Base-by-base conservation (phyloP, 1,140 invertebrate genomes). In the Panagrolaimus sp. region DNA sequence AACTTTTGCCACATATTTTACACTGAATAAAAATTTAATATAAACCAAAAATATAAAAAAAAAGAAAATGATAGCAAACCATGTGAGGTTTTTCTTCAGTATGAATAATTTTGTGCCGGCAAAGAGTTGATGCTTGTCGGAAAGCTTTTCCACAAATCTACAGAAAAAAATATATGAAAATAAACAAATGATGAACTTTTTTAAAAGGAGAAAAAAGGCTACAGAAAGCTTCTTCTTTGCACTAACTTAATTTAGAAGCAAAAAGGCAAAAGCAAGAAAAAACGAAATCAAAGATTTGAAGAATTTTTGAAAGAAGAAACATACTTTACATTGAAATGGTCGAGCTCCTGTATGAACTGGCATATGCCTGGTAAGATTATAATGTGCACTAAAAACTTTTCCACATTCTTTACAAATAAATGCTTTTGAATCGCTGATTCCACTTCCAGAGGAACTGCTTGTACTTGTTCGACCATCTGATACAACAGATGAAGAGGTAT, bases 61-160 rank as follows among this genome's bases (percentile, higher is more conserved):
- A 38, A 38, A n/a, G n/a, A n/a, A n/a, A n/a, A n/a, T n/a, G n/a
- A 65, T 63, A 12, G 44, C 73, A 73, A 47, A 78, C 81, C 67
- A 75, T 92, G 85, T 96, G 93, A 0, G 94, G 93, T 83, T 98
- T 98, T 83, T 97, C 94, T 0, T 91, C 89, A 0, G 95, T 98
- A 84, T 98, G 96, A 72, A 98, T 98, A 78, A 98, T 98, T 86
- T 97, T 98, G 84, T 98, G 96, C 21, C 95, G 88, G 84, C 94
- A 97, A 7, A 98, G 85, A 0, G 95, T 98, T 26, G 91, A 94
- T 0, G 95, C 95, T 84, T 98, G 96, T 0, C 96, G 88, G 83
- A 98, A 99, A 0, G 94, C 94, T 84, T 98, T 99, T 14, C 93
- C 92, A 83, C 96, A 99, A 12, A 89, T 91, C 84, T 84, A 44